A percentile compares a stretch with the other conserved stretches of the same genome.
Conservation (phyloP, 2,888 invertebrate species). For the Eledone cirrhosa region DNA sequence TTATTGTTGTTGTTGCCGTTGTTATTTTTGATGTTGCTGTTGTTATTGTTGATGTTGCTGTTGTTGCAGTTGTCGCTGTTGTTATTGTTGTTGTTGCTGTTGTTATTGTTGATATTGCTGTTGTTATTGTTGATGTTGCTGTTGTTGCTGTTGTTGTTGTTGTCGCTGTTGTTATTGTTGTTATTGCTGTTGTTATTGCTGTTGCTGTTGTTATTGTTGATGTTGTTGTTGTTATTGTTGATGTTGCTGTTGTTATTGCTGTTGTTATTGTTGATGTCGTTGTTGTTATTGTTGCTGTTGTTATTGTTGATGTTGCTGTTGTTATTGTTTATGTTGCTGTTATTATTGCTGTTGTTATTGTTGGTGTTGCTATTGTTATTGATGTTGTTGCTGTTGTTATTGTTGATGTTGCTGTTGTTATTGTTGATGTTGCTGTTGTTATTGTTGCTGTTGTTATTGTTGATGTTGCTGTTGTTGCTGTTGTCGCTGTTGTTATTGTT, state of each 20-base stretch:
- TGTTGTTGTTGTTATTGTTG: conserved; percentile 28
- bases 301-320: background rate
- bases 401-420: conserved; percentile 30
- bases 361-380: too few species aligned
- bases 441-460: conserved; percentile 31
- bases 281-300: conserved; percentile 33
- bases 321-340: too few species aligned
- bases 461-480: conserved; percentile 32
- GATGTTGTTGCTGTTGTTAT: conserved; percentile 15
- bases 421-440: conserved; percentile 29
- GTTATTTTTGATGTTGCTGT: too few species aligned
- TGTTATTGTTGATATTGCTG: too few species aligned
- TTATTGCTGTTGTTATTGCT: background rate
- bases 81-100: conserved; percentile 13
- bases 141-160: conserved; percentile 13
- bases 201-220: conserved; percentile 30
- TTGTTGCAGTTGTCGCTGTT: too few species aligned
- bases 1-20: too few species aligned
- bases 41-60: too few species aligned
- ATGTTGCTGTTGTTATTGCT: conserved; percentile 30
- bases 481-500: conserved; percentile 32
- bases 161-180: background rate
- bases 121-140: conserved; percentile 13
- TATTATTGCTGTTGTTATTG: too few species aligned
- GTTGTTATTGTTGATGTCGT: conserved; percentile 33